A percentile compares a stretch with the other conserved stretches of the same genome.
Evolutionary conservation across 2,797 vertebrate genomes (phyloP).

Genomic region (Sebastes ruberrimus): DNA sequence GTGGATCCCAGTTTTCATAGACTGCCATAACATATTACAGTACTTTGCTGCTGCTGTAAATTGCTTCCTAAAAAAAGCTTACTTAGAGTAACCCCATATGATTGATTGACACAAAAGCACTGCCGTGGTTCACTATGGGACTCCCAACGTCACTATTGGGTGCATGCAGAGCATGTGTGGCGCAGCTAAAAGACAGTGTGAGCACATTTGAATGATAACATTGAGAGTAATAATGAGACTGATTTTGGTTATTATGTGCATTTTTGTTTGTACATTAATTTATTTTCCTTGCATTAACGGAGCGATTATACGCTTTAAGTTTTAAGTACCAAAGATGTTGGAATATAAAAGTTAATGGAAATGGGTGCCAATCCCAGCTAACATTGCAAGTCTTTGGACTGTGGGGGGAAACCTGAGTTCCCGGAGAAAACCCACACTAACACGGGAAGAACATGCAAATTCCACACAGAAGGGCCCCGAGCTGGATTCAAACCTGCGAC

Average conservation of each 20-base stretch:
- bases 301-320: neutral
- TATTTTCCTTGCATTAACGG: neutral
- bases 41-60: neutral
- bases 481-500: rapidly evolving
- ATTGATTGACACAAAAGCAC: neutral
- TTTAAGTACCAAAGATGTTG: no score
- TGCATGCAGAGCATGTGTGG: neutral
- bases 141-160: neutral
- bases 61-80: neutral
- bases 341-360: no score
- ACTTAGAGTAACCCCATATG: neutral
- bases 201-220: no score
- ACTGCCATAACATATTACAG: neutral
- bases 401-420: no score
- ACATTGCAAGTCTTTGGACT: no score
- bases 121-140: neutral
- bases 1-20: neutral
- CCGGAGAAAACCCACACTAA: no score
- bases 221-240: no score
- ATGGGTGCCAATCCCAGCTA: no score
- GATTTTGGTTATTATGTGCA: no score
- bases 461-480: no score
- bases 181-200: no score
- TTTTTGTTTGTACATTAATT: neutral
- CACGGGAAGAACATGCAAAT: no score